Evolutionary conservation across 2,888 invertebrate species (phyloP).

Genomic region (Drosophila falleni): DNA sequence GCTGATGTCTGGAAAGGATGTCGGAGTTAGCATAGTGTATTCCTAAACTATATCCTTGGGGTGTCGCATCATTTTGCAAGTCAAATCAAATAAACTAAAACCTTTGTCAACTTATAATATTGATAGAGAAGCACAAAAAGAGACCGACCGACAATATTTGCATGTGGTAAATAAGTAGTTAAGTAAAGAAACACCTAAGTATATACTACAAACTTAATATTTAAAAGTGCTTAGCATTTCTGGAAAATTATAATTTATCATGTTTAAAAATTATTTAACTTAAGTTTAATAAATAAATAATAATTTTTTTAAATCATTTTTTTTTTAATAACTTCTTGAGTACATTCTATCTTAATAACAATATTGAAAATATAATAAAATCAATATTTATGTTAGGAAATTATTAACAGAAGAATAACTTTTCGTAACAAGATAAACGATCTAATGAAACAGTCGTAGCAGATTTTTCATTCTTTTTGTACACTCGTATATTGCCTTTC

Average conservation of each 20-base stretch:
- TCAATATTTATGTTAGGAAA: too few relatives aligned
- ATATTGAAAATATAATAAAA: too few relatives aligned
- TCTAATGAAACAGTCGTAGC: too few relatives aligned
- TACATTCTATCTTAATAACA: too few relatives aligned
- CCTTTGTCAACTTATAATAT: slow-evolving; percentile 15
- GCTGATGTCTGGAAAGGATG: slow-evolving; percentile 7
- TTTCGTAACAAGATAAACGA: too few relatives aligned
- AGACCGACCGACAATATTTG: not conserved
- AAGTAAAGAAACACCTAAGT: not conserved
- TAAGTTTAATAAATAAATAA: not conserved
- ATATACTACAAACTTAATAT: not conserved
- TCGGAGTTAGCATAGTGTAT: not conserved
- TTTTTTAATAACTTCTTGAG: too few relatives aligned
- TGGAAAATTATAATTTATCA: too few relatives aligned
- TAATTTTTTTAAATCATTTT: too few relatives aligned
- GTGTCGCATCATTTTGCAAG: slow-evolving; percentile 56
- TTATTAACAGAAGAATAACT: too few relatives aligned
- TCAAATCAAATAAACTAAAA: slow-evolving; percentile 72
- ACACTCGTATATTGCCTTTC: too few relatives aligned
- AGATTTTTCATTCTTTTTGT: too few relatives aligned
- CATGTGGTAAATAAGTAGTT: not conserved
- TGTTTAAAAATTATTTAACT: not conserved
- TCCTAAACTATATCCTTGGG: slow-evolving; percentile 6
- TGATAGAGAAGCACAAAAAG: slow-evolving; percentile 10
- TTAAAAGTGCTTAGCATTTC: not conserved